Base-by-base conservation (phyloP, 2,113 vertebrate genomes). In the Scomber colias region DNA sequence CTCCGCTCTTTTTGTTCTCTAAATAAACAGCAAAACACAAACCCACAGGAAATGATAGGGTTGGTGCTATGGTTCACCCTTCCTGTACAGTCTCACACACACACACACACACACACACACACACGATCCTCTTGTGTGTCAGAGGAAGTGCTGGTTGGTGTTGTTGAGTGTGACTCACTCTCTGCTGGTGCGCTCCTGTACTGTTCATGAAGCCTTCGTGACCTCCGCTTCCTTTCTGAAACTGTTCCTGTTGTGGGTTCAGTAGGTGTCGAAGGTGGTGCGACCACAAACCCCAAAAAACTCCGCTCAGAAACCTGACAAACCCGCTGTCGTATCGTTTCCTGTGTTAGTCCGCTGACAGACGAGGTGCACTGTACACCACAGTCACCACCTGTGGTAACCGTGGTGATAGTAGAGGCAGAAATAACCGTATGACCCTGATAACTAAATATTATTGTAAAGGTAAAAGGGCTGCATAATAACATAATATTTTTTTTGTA, bases 11-110 rank as follows among this genome's bases (percentile, higher is more conserved):
- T 21, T 16, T 7, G 2, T 45, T 51, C 73, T 56, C 31, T 61
- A 80, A 75, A 82, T 69, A 90, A 83, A 53, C 10, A 76, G 11
- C 11, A 35, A 30, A 24, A 48, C 6, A 50, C 2, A 46, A 48
- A 45, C 17, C 57, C 59, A 71, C 60, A 88, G 88, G 86, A 92
- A 89, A 77, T 86, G 84, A 84, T 55, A 55, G 56, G 31, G 54
- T 68, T 70, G 56, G 44, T 69, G 76, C 15, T 60, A 11, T 56
- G 68, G 19, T 60, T 80, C 67, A 69, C 44, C 60, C 82, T 84
- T 82, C 86, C 75, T 74, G 15, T 54, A 4, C 21, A 9, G 7
- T 40, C 31, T 35, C 53, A 61, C 50, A 40, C n/a, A 21, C 53
- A 56, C 51, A 70, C 67, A 69, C 67, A 55, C 27, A 69, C 49